Evolutionary conservation across 2,888 invertebrate species (phyloP), one percentile per base, ranked within the genome.

Genomic region (Conomelus anceps): DNA sequence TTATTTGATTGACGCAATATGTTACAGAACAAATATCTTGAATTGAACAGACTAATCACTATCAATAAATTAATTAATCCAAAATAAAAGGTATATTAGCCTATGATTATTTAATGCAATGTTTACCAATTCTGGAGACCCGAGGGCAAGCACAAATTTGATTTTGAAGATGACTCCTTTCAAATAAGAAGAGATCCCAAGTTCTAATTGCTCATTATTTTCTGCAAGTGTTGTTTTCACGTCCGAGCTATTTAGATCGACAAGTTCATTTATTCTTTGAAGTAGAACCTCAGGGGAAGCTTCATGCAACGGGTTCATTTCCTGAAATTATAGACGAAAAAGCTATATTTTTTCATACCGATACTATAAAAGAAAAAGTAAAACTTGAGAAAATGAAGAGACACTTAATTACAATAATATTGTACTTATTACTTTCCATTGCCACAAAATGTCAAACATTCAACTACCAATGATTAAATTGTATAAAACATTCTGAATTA

Each of bases 151-250:
- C 22, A 20, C 34, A 26, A 90, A 89, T 85, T 88, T 87, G 22
- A 85, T 89, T 22, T 89, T 89, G 85, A 90, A 88, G 84, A 90
- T 90, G n/a, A 89, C 29, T 26, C 88, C 89, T 20, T 41, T 23
- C 3, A 87, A 22, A 41, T 89, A 34, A 17, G 87, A 86, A 23
- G 86, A 86, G 22, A 89, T 22, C 11, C 17, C 26, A 22, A 90
- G 23, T 20, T 41, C 84, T 6, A 89, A n/a, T 20, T 85, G 22
- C 9, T 22, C 22, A 17, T 24, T 23, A 23, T 29, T 86, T 1
- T 86, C 89, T 11, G 22, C 22, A 22, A 84, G 22, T 22, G 88
- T 86, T 17, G 88, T 13, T 22, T 22, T 24, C 3, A 85, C 29
- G 23, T 34, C 34, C 11, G 22, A 20, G 9, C 85, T 88, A 1